Conservation (phyloP, 2,888 invertebrate species). For the Ischnura elegans region DNA sequence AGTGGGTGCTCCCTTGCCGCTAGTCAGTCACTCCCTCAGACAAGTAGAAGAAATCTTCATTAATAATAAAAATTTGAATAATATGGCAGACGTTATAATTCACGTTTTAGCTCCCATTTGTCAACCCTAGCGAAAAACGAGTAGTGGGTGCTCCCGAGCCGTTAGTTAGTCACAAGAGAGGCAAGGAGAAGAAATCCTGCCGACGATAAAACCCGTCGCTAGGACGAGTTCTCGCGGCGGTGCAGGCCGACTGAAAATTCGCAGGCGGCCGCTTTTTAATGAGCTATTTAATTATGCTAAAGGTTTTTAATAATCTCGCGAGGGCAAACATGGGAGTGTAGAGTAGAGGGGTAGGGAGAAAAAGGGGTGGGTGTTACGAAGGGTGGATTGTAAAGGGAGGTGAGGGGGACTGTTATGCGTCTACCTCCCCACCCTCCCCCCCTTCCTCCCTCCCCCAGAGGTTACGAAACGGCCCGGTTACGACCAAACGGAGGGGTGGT, state of each 20-base stretch:
- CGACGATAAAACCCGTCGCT: too few relatives aligned
- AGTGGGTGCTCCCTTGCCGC: too few relatives aligned
- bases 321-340: not conserved
- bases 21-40: too few relatives aligned
- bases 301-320: slow-evolving; percentile 14
- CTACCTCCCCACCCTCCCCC: not conserved
- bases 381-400: not conserved
- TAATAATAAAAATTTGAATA: too few relatives aligned
- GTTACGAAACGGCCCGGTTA: slow-evolving; percentile 22
- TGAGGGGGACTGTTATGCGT: not conserved
- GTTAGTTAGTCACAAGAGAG: too few relatives aligned
- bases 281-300: slow-evolving; percentile 19
- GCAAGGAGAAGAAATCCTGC: too few relatives aligned
- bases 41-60: too few relatives aligned
- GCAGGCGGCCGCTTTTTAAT: not conserved
- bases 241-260: not conserved
- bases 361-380: not conserved
- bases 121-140: too few relatives aligned
- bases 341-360: not conserved
- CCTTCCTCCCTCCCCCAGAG: not conserved
- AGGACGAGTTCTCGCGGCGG: not conserved
- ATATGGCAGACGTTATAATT: too few relatives aligned
- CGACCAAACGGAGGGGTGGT: not conserved
- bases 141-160: too few relatives aligned
- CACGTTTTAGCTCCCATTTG: too few relatives aligned